phyloP scores from a whole-genome alignment of 2,888 invertebrate species.

The Artemia sinica region DNA sequence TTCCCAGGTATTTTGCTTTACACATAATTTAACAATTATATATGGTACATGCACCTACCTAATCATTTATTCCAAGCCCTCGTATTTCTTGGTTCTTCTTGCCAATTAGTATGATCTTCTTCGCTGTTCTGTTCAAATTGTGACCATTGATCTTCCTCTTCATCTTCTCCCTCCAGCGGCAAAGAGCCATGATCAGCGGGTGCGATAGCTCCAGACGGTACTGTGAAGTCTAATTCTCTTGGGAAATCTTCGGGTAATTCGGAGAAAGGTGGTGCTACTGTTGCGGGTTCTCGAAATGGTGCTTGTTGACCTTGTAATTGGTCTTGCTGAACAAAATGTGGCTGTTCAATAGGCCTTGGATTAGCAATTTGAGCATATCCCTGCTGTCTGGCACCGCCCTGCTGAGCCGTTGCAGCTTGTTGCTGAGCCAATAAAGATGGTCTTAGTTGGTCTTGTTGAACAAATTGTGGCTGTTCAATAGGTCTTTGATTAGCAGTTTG shows the following conservation, averaged over 20 bases:
- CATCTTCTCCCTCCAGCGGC: neutral
- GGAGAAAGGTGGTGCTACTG: slow-evolving; percentile 8
- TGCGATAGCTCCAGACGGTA: neutral
- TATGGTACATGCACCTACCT: too few species aligned
- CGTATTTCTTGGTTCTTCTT: too few species aligned
- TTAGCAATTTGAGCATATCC: neutral
- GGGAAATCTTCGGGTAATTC: neutral
- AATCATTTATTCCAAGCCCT: too few species aligned
- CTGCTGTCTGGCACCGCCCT: neutral
- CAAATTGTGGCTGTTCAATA: neutral
- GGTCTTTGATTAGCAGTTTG: neutral
- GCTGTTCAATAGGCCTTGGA: neutral
- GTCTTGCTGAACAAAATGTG: neutral
- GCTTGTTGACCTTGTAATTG: neutral
- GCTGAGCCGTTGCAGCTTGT: neutral
- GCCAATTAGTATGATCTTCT: too few species aligned
- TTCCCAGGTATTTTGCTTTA: too few species aligned
- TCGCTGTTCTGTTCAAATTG: too few species aligned
- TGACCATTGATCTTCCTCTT: neutral
- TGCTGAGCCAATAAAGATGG: neutral
- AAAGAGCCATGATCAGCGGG: neutral
- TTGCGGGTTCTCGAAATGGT: neutral
- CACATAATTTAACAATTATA: too few species aligned
- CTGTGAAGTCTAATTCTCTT: neutral
- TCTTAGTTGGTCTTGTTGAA: neutral